These are phyloP conservation scores for Ceyx melanurus DNA, from an alignment of 2,113 vertebrate species.

Conservation along the genomic window DNA sequence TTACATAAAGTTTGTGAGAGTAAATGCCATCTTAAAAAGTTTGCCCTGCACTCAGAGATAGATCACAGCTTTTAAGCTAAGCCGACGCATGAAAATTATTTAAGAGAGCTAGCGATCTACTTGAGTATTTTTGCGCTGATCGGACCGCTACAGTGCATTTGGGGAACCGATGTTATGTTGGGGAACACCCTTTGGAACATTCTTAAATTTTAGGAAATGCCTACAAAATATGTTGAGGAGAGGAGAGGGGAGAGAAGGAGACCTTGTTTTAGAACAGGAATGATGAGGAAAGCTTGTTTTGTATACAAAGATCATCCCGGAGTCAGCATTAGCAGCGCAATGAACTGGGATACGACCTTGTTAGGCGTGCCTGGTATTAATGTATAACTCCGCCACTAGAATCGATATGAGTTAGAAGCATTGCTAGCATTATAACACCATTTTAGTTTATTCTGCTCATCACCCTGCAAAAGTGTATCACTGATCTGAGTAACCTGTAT, in stretches of 20 bases:
- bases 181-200: neutral
- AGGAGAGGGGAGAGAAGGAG: neutral
- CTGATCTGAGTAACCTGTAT: neutral
- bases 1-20: neutral
- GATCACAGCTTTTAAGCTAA: neutral
- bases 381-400: neutral
- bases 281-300: neutral
- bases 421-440: neutral
- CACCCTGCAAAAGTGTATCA: neutral
- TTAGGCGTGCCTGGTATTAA: neutral
- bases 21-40: neutral
- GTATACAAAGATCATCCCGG: neutral
- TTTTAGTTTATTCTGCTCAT: neutral
- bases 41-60: accelerated
- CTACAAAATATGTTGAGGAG: neutral
- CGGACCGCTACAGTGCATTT: neutral
- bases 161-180: neutral
- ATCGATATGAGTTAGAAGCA: neutral
- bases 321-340: neutral
- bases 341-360: neutral
- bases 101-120: neutral
- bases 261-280: neutral
- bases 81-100: neutral
- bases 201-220: neutral
- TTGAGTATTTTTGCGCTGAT: neutral